Evolutionary conservation across 1,140 invertebrate genomes (phyloP).

Genomic region (Aphis gossypii): DNA sequence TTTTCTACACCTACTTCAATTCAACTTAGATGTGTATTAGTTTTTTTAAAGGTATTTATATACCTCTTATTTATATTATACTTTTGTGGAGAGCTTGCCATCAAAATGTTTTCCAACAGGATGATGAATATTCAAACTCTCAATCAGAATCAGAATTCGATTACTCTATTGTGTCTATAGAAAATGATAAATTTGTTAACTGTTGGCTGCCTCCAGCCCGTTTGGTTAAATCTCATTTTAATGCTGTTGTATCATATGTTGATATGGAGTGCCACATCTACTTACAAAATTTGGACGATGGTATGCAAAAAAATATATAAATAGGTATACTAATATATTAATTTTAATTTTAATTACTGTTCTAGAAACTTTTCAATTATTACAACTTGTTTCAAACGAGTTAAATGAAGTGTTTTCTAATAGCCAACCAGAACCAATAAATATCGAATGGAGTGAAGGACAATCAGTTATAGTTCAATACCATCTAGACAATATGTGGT

Average conservation of each 20-base stretch:
- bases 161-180: not conserved
- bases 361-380: not conserved
- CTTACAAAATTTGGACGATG: not conserved
- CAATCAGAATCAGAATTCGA: conserved; percentile 10
- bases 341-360: not conserved
- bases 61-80: not conserved
- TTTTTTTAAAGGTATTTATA: not conserved
- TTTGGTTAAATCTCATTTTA: not conserved
- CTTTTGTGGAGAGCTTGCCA: conserved; percentile 64
- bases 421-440: conserved; percentile 64
- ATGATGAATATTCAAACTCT: conserved; percentile 64
- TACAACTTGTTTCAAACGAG: not conserved
- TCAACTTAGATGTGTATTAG: not conserved
- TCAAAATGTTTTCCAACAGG: conserved; percentile 66
- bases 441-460: conserved; percentile 67
- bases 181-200: not conserved
- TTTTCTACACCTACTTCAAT: not conserved
- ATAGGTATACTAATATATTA: not conserved
- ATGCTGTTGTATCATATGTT: not conserved
- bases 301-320: not conserved
- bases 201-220: conserved; percentile 13
- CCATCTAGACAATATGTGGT: conserved; percentile 70
- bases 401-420: not conserved
- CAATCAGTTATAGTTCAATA: conserved; percentile 73
- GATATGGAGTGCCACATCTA: not conserved